Percentiles rank a stretch among this genome's conserved stretches.
phyloP scores from a whole-genome alignment of 2,888 invertebrate species.

The Anoncus sp. region DNA sequence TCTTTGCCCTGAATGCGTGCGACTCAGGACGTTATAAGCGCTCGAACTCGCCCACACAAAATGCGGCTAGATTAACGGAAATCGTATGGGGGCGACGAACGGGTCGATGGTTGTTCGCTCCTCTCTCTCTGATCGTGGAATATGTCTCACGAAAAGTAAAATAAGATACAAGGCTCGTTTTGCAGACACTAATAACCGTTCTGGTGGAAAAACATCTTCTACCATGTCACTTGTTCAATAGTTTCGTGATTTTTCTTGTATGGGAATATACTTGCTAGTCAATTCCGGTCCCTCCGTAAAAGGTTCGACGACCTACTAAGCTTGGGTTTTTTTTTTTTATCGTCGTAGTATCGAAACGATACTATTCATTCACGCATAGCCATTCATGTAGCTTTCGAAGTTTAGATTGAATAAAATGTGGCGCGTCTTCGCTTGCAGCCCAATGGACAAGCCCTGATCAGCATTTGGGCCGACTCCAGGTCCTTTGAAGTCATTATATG shows the following conservation, averaged over 20 bases:
- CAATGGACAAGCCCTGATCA: too few relatives aligned
- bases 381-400: too few relatives aligned
- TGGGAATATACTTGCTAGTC: neutral
- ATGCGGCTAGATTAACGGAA: constrained; percentile 37
- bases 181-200: too few relatives aligned
- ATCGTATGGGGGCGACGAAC: constrained; percentile 15
- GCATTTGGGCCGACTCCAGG: too few relatives aligned
- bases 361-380: neutral
- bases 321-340: neutral
- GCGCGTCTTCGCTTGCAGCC: too few relatives aligned
- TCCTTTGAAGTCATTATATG: too few relatives aligned
- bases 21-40: too few relatives aligned
- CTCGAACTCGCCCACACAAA: constrained; percentile 8
- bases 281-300: constrained; percentile 41
- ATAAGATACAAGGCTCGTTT: neutral
- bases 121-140: neutral
- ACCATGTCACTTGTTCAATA: constrained; percentile 3
- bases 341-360: neutral
- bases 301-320: constrained; percentile 50
- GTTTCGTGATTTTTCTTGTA: neutral
- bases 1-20: too few relatives aligned
- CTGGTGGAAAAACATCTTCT: too few relatives aligned
- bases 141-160: constrained; percentile 4
- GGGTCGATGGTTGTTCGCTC: constrained; percentile 7
- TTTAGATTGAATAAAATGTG: too few relatives aligned